These are phyloP conservation scores for Callithrix jacchus DNA, from an alignment of 2,113 vertebrate genomes.

Conservation along the genomic window DNA sequence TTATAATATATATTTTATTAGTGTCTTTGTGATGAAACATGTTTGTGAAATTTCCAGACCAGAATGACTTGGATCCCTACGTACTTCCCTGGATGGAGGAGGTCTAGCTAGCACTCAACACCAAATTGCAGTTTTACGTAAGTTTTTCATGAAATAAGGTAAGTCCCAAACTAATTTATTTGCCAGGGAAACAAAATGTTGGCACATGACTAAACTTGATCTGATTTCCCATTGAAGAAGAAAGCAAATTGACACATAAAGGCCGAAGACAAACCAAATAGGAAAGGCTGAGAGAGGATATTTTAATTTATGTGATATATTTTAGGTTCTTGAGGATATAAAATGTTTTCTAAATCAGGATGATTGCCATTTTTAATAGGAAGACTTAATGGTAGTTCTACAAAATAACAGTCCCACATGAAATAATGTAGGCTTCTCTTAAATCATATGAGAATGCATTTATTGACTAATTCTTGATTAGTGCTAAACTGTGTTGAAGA, in stretches of 20 bases:
- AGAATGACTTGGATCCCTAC: background rate
- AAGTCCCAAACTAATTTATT: slow-evolving; percentile 39
- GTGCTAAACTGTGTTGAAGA: background rate
- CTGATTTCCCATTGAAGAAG: background rate
- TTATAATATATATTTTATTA: background rate
- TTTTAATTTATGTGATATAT: background rate
- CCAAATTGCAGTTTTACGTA: slow-evolving; percentile 7
- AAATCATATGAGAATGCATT: background rate
- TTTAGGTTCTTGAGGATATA: background rate
- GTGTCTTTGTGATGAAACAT: background rate
- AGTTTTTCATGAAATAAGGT: slow-evolving; percentile 53
- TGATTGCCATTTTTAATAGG: background rate
- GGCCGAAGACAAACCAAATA: background rate
- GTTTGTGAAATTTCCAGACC: slow-evolving; percentile 57
- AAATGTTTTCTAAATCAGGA: background rate
- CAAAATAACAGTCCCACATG: background rate
- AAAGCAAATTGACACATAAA: background rate
- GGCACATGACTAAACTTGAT: background rate
- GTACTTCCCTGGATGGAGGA: background rate
- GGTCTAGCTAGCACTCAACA: slow-evolving; percentile 50
- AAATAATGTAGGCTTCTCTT: background rate
- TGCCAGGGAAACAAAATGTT: slow-evolving; percentile 51
- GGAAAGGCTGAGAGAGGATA: background rate
- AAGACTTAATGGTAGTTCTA: background rate
- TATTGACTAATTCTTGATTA: background rate